Evolutionary conservation across 2,888 invertebrate species (phyloP), one percentile per base, ranked within the genome.

Genomic region (Catocala sponsa): DNA sequence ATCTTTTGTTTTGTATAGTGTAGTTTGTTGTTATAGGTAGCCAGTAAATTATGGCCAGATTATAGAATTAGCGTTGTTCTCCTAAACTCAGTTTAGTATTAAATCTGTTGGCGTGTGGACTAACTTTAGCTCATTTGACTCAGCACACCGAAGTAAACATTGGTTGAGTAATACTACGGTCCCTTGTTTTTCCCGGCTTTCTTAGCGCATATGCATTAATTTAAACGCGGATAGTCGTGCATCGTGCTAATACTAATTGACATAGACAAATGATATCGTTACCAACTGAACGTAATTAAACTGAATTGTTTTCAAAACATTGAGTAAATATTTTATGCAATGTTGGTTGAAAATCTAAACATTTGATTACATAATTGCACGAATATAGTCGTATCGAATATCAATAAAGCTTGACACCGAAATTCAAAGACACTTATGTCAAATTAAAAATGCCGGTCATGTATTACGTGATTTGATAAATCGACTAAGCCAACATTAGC

Each of bases 161-260:
- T 70, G 72, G 86, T 88, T 86, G 87, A 88, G 87, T 88, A 88
- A 70, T 65, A 66, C 72, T 65, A 70, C 58, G 59, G 53, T 42
- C 68, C 75, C 74, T 86, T 82, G 84, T 86, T 85, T 83, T 81
- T 82, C 76, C 57, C 78, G 74, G 79, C 79, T 84, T 86, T 83
- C 82, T 83, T 80, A 84, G 80, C 71, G 78, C 70, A 74, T 72
- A 73, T 76, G 78, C 76, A 84, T 85, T 85, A 86, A 86, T 86
- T 88, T 83, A 76, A 82, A 78, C 80, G 80, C 74, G 82, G 80
- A 78, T 83, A 80, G 77, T 84, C 83, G 80, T 81, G 83, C 78
- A 74, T 76, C 78, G 78, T 60, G 66, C 78, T 86, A 84, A 83
- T 84, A 78, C 86, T 90, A 90, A 90, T 90, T 89, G 90, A 89